Evolutionary conservation across 2,888 invertebrate species (phyloP).

Genomic region (Ryuthela nishihirai): DNA sequence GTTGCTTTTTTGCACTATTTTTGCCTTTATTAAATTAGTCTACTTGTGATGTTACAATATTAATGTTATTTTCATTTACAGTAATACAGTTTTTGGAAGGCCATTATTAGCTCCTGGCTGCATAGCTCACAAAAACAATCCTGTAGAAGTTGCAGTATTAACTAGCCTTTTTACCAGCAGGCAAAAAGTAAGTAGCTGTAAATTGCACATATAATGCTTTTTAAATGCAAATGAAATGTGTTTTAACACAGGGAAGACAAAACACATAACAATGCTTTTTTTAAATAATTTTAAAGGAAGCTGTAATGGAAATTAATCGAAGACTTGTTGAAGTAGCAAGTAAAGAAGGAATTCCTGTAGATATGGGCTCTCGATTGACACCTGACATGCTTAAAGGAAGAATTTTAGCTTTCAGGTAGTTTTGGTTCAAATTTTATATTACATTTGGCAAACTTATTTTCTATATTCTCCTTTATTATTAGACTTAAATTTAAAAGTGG

Average conservation of each 20-base stretch:
- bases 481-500: too few relatives aligned
- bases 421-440: too few relatives aligned
- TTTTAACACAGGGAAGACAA: too few relatives aligned
- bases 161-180: constrained; percentile 44
- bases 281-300: constrained; percentile 47
- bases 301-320: constrained; percentile 49
- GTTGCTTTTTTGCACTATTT: too few relatives aligned
- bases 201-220: neutral
- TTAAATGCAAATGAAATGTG: too few relatives aligned
- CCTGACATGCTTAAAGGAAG: constrained; percentile 13
- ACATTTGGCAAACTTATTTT: too few relatives aligned
- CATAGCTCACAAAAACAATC: constrained; percentile 44
- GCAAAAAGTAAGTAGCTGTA: constrained; percentile 42
- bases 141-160: constrained; percentile 42
- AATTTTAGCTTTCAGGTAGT: constrained; percentile 25
- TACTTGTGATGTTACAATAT: too few relatives aligned
- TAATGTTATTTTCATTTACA: too few relatives aligned
- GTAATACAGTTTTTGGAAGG: constrained; percentile 20
- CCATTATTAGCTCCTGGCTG: constrained; percentile 44
- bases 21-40: too few relatives aligned
- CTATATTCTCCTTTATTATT: too few relatives aligned
- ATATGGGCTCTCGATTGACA: constrained; percentile 10
- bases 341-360: constrained; percentile 40
- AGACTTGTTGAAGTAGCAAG: constrained; percentile 48
- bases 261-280: too few relatives aligned